A percentile compares a stretch with the other conserved stretches of the same genome.
These are phyloP conservation scores for Sarcophaga caerulescens DNA, from an alignment of 2,888 invertebrate genomes.

Conservation along the genomic window DNA sequence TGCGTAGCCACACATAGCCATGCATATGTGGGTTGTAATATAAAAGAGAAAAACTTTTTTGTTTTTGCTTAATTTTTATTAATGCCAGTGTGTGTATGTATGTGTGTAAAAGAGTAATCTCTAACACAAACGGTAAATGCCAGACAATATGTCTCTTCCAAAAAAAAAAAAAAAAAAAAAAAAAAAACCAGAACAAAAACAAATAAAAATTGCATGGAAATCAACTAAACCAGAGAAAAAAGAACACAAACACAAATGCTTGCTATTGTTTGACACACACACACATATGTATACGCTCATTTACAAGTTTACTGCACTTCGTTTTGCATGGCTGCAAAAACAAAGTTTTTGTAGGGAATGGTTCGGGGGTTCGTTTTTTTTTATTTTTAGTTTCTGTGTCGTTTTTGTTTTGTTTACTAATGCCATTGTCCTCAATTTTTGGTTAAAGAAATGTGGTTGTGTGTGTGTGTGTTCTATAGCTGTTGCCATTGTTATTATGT, in stretches of 20 bases:
- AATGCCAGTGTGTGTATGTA: slow-evolving; percentile 7
- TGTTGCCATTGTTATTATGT: slow-evolving; percentile 29
- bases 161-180: neutral
- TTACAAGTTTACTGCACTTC: neutral
- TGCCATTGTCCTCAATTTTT: slow-evolving; percentile 65
- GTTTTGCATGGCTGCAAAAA: neutral
- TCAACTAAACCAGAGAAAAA: neutral
- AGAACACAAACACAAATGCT: slow-evolving; percentile 42
- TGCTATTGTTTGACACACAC: slow-evolving; percentile 26
- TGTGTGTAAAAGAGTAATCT: slow-evolving; percentile 38
- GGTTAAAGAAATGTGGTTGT: slow-evolving; percentile 58
- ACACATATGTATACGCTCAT: neutral
- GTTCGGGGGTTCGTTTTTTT: neutral
- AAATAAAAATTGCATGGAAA: neutral
- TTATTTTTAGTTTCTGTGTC: neutral
- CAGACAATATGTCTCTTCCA: slow-evolving; percentile 63
- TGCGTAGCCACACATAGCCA: neutral
- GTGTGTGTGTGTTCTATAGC: neutral
- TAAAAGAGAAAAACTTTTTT: neutral
- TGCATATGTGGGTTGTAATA: neutral
- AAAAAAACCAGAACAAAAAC: neutral
- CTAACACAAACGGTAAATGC: slow-evolving; percentile 54
- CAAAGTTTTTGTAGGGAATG: neutral
- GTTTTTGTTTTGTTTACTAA: slow-evolving; percentile 49
- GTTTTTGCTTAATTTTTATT: slow-evolving; percentile 26